Percentiles rank a stretch among this genome's conserved stretches.
Conservation (phyloP, 2,113 vertebrate genomes). For the Noturus placidus region DNA sequence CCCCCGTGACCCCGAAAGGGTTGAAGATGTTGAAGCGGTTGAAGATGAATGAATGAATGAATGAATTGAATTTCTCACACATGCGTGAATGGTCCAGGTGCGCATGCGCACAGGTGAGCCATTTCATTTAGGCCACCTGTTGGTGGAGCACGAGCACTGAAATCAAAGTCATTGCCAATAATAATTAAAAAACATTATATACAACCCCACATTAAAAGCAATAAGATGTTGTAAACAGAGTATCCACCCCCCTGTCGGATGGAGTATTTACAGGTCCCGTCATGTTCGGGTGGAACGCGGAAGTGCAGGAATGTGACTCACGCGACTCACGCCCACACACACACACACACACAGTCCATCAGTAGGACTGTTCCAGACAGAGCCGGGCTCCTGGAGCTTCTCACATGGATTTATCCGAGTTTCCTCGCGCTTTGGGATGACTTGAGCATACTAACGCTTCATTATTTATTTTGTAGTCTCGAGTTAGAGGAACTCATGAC, state of each 20-base stretch:
- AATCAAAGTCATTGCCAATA: not conserved
- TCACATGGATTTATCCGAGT: not conserved
- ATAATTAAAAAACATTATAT: too few species aligned
- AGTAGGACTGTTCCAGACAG: too few species aligned
- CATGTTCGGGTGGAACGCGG: not conserved
- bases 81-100: not conserved
- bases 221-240: not conserved
- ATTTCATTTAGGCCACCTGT: not conserved
- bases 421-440: not conserved
- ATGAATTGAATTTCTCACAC: not conserved
- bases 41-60: too few species aligned
- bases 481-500: not conserved
- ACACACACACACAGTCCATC: not conserved
- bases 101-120: not conserved
- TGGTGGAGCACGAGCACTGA: not conserved
- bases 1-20: too few species aligned
- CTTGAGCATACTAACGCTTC: not conserved
- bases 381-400: too few species aligned
- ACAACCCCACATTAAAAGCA: not conserved
- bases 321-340: too few species aligned
- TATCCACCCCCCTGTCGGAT: too few species aligned
- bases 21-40: too few species aligned
- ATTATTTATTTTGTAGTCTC: not conserved
- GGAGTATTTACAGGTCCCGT: not conserved
- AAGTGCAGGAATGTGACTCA: not conserved